phyloP scores from a whole-genome alignment of 2,113 vertebrate genomes.

The Vidua macroura region DNA sequence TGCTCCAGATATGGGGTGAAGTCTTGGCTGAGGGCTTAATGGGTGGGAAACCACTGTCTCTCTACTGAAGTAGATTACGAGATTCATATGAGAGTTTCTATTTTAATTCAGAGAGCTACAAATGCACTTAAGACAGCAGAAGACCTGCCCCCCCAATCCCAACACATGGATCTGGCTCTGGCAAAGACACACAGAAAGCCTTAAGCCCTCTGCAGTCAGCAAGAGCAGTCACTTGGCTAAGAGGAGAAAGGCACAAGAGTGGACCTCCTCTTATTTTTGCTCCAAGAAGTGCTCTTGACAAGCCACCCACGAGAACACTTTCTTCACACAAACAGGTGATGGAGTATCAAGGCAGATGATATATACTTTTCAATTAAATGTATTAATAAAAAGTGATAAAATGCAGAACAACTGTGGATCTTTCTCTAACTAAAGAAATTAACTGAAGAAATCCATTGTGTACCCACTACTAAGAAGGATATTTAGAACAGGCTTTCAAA shows the following conservation, averaged over 20 bases:
- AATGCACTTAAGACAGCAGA: not conserved
- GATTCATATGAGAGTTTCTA: not conserved
- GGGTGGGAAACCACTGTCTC: not conserved
- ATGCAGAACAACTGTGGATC: not conserved
- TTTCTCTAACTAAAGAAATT: not conserved
- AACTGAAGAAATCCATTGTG: not conserved
- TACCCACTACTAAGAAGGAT: not conserved
- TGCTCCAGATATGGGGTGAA: not conserved
- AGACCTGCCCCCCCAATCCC: not conserved
- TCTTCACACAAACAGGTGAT: not conserved
- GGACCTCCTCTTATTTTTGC: not conserved
- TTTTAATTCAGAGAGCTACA: not conserved
- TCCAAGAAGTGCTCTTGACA: not conserved
- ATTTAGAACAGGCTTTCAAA: not conserved
- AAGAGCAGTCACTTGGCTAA: not conserved
- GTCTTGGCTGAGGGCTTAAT: not conserved
- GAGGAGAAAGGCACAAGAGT: not conserved
- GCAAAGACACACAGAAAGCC: not conserved
- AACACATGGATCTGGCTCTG: not conserved
- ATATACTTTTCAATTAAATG: not conserved
- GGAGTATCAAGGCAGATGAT: not conserved
- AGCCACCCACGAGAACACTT: not conserved
- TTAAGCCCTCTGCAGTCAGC: not conserved
- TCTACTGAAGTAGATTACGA: not conserved
- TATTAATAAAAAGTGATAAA: not conserved